Base-by-base conservation (phyloP, 2,888 invertebrate genomes). In the Pedicia rivosa region DNA sequence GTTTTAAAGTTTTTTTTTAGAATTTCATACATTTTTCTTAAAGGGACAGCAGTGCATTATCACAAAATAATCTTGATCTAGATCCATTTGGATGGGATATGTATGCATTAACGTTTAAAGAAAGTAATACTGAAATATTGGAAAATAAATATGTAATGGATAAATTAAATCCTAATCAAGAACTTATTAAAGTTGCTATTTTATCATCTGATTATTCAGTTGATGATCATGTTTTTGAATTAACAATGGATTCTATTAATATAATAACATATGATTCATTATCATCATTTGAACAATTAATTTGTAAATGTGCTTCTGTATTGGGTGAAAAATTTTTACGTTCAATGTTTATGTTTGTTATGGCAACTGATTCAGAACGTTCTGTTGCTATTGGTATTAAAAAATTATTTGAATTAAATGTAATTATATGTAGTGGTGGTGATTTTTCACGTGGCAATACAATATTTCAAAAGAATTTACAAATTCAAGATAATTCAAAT, bases 211-310 rank as follows among this genome's bases (percentile, higher is more conserved):
- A 58, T 25, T 68, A 66, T 44, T 56, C 56, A 19, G 59, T 68
- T 35, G 66, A 66, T 13, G 66, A 70, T 37, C 60, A 67, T 37
- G 65, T 65, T 26, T 56, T 64, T 0, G 70, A 70, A n/a, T 26
- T 35, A 25, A 25, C 25, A 2, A 25, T 35, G 16, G 35, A 35
- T 10, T 35, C 45, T 15, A 63, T 70, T 40, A 68, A 75, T 38
- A 49, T 76, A 45, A 73, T 71, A 53, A 66, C 70, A 1, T 75
- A 72, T 47, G 77, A 78, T 50, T 70, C 72, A 0, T 49, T 78
- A 41, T 68, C 66, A 3, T 68, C 72, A 0, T 67, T 70, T 42
- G 76, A 76, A 50, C 74, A 77, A 53, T 59, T 72, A 48, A 48
- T 78, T 10, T 48, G 77, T 20, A 78, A 77, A 55, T 72, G 71